Base-by-base conservation (phyloP, 2,888 invertebrate species). In the Hypsopygia costalis region DNA sequence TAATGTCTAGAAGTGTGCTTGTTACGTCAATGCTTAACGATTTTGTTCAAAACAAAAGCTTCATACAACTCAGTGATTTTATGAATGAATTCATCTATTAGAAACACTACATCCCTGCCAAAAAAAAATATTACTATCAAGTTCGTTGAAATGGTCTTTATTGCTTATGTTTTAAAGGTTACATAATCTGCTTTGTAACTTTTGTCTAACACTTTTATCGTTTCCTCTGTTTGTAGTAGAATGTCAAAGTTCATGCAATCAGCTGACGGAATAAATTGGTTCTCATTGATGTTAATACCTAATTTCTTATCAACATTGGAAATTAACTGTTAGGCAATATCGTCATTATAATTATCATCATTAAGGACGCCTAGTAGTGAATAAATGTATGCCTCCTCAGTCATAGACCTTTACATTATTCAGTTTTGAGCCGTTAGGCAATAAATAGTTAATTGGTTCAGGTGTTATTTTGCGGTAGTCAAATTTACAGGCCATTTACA, bases 21-120 rank as follows among this genome's bases (percentile, higher is more conserved):
- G 16, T 16, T 16, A 3, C 16, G 16, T 16, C 16, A 16, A 4
- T 3, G 16, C 16, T 4, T 16, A n/a, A 4, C 16, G 16, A 16
- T 4, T 16, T 16, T 4, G 16, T 16, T 16, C 2, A 16, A 2
- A 16, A 16, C 16, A 16, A 16, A n/a, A 3, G 16, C 16, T 16
- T 16, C 16, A 4, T 16, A 48, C 49, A 41, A 51, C 46, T 41
- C 38, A 44, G 46, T 43, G 44, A 42, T 47, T 50, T 49, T 43
- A 56, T 55, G 52, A 52, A 57, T 57, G 55, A 44, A 38, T 33
- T 20, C 16, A 32, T 34, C 27, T 11, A n/a, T 30, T 21, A 21
- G 28, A 12, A 31, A 22, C 22, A 22, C 9, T 30, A 11, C 11
- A 11, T 33, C 9, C 33, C 10, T 36, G n/a, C 25, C 30, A 28